Evolutionary conservation across 2,888 invertebrate species (phyloP), one percentile per base, ranked within the genome.

Genomic region (Calameuta pallipes): DNA sequence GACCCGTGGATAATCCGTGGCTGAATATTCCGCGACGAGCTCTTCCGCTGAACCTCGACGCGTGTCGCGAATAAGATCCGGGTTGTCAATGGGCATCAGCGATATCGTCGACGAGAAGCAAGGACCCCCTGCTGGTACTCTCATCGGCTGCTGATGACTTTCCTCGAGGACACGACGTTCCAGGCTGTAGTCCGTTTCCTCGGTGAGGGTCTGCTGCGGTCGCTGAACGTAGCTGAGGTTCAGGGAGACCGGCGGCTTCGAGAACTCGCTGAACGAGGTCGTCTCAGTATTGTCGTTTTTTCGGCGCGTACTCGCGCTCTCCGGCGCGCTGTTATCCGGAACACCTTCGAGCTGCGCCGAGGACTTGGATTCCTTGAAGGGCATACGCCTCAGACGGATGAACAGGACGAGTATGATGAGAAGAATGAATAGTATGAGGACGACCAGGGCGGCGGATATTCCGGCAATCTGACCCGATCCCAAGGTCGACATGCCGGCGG

Each of bases 381-480:
- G 95, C 87, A 95, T 93, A n/a, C 96, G 93, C 75, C 96, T 94
- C 83, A 97, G 93, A 74, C 96, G 93, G 74, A 96, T 93, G 84
- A 97, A 93, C 78, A 97, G 93, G 84, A 96, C 95, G 81, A 96
- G 93, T 79, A 96, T 94, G 31, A 95, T 93, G 75, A 96, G 92
- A 74, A 96, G 92, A 82, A 97, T 95, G 81, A 96, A 94, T 74
- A 97, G 93, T 81, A 97, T 95, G 37, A 97, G 93, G 34, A 96
- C 94, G 79, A 97, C 96, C 80, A 97, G 92, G 23, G 96, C 97
- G 1, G 96, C 97, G 85, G 96, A 96, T 78, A 97, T 92, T 70
- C 97, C 97, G 34, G 96, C 96, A 85, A 97, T 97, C 91, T 97
- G 97, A 12, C 97, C 96, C 83, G 95, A 96, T 75, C 96, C 97